Base-by-base conservation (phyloP, 2,888 invertebrate species). In the Lagria hirta region DNA sequence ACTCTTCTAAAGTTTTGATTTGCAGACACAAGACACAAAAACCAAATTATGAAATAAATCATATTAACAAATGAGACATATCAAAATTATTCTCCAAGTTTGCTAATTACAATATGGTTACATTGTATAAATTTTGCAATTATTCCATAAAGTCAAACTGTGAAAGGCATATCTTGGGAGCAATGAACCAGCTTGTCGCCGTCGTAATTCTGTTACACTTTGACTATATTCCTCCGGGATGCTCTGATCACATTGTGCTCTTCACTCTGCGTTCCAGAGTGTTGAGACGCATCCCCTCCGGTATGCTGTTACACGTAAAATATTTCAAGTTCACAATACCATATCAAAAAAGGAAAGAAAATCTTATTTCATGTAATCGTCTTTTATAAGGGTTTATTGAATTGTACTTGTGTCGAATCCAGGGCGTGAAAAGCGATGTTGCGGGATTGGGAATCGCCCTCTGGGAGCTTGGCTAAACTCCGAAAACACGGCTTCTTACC, bases 171-270 rank as follows among this genome's bases (percentile, higher is more conserved):
- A 47, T 44, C 53, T 2, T 18, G 57, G 54, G 57, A 51, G 42
- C 52, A 44, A 52, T 55, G 52, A 54, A 52, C 49, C 52, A 53
- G 52, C 55, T 51, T 57, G 52, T 55, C 55, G 51, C 49, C 48
- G 33, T 37, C 38, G 48, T 54, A 54, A 57, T 57, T 57, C 52
- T 49, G 52, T 53, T 55, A 54, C 54, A 49, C 50, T 52, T 44
- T 48, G 49, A 53, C 46, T 54, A 46, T 40, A 34, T 18, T 49
- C 54, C 51, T 38, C 24, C 2, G 51, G 52, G 50, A 52, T 26
- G 14, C 33, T 29, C 49, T 51, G 50, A 48, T 52, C 49, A 50
- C 55, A 55, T 53, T 50, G 43, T 44, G 44, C 44, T 33, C 37
- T 37, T 23, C 23, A 7, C 37, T 30, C 26, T 32, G 23, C 43